These are phyloP conservation scores for Hippocampus mohnikei DNA, from an alignment of 2,113 vertebrate species.

Conservation along the genomic window DNA sequence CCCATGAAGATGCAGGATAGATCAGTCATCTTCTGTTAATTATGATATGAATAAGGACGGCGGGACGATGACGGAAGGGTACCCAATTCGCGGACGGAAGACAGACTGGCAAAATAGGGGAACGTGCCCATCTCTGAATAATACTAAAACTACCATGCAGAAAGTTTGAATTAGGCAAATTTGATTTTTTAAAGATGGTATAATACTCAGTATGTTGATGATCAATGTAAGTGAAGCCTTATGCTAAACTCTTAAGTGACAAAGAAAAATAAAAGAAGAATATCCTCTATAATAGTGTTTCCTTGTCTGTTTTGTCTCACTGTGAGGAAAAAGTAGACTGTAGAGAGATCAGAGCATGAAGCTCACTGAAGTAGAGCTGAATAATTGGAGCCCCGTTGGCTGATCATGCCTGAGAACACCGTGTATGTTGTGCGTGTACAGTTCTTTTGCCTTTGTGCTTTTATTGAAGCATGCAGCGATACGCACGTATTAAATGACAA, in stretches of 20 bases:
- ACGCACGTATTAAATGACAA: neutral
- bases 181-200: neutral
- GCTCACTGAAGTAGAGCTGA: constrained; percentile 36
- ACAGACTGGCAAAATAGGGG: no score
- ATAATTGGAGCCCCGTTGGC: constrained; percentile 49
- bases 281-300: neutral
- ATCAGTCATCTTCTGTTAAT: constrained; percentile 55
- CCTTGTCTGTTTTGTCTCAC: constrained; percentile 5
- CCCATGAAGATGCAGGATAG: constrained; percentile 40
- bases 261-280: neutral
- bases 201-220: neutral
- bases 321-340: constrained; percentile 26
- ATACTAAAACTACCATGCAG: no score
- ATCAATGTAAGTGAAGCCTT: neutral
- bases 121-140: no score
- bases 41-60: no score
- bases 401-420: constrained; percentile 30
- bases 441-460: constrained; percentile 16
- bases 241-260: neutral
- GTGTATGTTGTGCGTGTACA: constrained; percentile 12
- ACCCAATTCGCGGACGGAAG: no score
- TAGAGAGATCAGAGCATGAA: constrained; percentile 26
- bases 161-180: no score
- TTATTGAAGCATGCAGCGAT: constrained; percentile 5
- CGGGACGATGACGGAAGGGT: no score